Percentiles rank a stretch among this genome's conserved stretches.
phyloP scores from a whole-genome alignment of 1,140 invertebrate genomes.

The Hylaeus anthracinus region DNA sequence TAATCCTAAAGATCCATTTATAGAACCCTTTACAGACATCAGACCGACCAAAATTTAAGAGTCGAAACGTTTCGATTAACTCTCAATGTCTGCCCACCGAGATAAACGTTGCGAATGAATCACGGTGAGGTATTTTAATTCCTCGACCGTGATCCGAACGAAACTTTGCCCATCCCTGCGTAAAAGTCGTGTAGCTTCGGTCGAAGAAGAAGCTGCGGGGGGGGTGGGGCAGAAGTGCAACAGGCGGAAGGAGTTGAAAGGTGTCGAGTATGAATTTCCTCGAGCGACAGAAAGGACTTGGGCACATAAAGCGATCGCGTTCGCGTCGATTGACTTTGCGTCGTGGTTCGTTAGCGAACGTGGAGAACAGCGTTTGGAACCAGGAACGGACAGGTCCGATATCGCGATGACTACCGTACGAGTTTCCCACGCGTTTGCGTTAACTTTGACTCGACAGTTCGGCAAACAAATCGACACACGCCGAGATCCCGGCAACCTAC shows the following conservation, averaged over 20 bases:
- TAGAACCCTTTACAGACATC: too few species aligned
- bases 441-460: conserved; percentile 40
- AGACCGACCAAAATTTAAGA: too few species aligned
- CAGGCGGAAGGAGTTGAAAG: background rate
- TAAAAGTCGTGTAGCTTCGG: background rate
- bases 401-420: conserved; percentile 8
- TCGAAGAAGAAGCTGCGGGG: too few species aligned
- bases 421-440: conserved; percentile 9
- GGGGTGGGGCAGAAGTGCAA: background rate
- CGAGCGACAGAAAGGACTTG: background rate
- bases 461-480: conserved; percentile 31
- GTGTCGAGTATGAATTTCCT: background rate
- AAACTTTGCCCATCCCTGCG: too few species aligned
- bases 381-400: conserved; percentile 22
- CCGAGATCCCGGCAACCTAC: background rate
- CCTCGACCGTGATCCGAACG: too few species aligned
- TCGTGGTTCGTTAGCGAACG: conserved; percentile 35
- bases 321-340: conserved; percentile 30
- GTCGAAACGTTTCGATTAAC: too few species aligned
- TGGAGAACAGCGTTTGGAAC: conserved; percentile 46
- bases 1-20: too few species aligned
- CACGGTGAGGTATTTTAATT: too few species aligned
- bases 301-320: conserved; percentile 25
- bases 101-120: too few species aligned
- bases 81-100: too few species aligned